Percentiles rank a stretch among this genome's conserved stretches.
phyloP scores from a whole-genome alignment of 2,797 vertebrate species.

The Mus spretus region DNA sequence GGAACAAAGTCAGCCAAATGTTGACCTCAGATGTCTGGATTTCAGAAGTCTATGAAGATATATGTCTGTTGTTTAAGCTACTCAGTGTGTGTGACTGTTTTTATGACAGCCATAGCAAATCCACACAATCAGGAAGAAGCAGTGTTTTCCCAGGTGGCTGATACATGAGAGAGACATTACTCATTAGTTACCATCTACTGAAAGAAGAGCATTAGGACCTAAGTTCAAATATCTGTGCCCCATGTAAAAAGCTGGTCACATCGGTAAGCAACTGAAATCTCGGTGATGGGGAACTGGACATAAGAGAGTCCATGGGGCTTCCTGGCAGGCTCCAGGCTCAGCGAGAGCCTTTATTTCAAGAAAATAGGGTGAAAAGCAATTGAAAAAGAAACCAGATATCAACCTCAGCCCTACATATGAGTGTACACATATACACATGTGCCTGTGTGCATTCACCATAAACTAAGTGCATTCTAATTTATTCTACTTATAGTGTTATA shows the following conservation, averaged over 20 bases:
- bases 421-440: too few relatives aligned
- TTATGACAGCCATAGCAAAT: background rate
- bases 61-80: background rate
- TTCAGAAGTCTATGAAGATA: background rate
- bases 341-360: background rate
- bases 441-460: background rate
- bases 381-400: background rate
- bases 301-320: background rate
- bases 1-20: background rate
- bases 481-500: background rate
- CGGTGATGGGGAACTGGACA: background rate
- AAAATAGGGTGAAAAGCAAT: background rate
- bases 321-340: background rate
- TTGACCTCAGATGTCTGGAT: background rate
- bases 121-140: background rate
- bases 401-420: background rate
- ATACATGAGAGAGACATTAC: background rate
- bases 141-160: background rate
- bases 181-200: background rate
- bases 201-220: background rate
- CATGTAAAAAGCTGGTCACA: background rate
- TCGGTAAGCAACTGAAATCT: background rate
- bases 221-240: background rate
- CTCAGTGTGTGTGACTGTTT: too few relatives aligned
- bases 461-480: background rate